phyloP scores from a whole-genome alignment of 2,797 vertebrate genomes.

The Agapornis canus region DNA sequence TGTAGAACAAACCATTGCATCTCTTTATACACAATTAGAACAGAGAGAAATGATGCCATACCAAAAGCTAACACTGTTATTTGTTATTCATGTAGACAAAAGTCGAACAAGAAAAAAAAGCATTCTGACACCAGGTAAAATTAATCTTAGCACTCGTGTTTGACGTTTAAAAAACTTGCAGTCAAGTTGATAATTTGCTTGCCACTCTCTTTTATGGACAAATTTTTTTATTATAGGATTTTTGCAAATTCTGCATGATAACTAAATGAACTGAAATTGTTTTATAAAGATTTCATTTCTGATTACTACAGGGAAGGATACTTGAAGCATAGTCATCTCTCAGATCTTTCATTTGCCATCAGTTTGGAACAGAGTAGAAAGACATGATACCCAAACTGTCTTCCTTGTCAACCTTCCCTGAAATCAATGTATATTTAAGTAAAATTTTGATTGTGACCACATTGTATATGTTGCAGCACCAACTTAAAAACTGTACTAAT shows the following conservation, averaged over 20 bases:
- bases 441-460: neutral
- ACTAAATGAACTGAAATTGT: neutral
- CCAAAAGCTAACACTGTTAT: neutral
- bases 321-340: neutral
- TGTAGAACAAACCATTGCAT: neutral
- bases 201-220: neutral
- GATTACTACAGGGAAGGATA: neutral
- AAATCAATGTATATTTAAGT: neutral
- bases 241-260: neutral
- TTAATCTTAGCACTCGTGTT: neutral
- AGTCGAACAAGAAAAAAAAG: neutral
- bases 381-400: neutral
- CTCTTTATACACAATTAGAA: neutral
- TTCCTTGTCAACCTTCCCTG: neutral
- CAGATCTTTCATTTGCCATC: neutral
- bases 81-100: neutral
- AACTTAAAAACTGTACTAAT: neutral
- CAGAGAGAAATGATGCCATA: neutral
- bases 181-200: neutral
- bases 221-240: neutral
- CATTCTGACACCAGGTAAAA: neutral
- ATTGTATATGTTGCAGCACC: neutral
- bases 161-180: neutral
- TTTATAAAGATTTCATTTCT: neutral
- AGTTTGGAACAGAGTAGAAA: neutral